These are phyloP conservation scores for Neodontobutis hainanensis DNA, from an alignment of 2,113 vertebrate genomes.

Conservation along the genomic window DNA sequence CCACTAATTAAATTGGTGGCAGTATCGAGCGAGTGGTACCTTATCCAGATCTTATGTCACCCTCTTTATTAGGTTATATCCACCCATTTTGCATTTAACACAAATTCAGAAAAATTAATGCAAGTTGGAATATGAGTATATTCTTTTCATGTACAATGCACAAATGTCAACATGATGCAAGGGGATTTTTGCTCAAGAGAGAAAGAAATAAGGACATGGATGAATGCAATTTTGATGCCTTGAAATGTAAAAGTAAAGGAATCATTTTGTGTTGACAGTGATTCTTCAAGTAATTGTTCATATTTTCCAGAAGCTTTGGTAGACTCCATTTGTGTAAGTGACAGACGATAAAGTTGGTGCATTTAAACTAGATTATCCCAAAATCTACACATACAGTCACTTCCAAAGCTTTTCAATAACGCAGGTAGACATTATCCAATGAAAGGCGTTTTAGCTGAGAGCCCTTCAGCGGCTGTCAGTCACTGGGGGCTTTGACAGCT, in stretches of 20 bases:
- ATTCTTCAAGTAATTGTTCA: not conserved
- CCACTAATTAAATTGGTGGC: too few relatives aligned
- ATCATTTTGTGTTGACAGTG: not conserved
- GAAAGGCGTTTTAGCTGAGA: slow-evolving; percentile 31
- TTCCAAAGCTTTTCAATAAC: slow-evolving; percentile 27
- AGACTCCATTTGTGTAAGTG: slow-evolving; percentile 12
- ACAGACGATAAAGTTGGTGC: not conserved
- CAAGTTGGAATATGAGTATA: too few relatives aligned
- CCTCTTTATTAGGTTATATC: too few relatives aligned
- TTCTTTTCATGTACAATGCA: too few relatives aligned
- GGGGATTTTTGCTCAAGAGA: too few relatives aligned
- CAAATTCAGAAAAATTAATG: too few relatives aligned
- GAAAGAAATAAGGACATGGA: not conserved
- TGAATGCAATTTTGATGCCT: not conserved
- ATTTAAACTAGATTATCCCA: slow-evolving; percentile 34
- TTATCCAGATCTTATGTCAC: too few relatives aligned
- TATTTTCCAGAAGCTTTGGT: not conserved
- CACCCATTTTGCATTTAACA: too few relatives aligned
- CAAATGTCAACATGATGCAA: too few relatives aligned
- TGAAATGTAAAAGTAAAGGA: not conserved
- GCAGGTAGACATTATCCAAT: slow-evolving; percentile 23
- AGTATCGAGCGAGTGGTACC: too few relatives aligned
- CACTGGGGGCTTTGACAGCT: slow-evolving; percentile 40
- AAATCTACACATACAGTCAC: slow-evolving; percentile 10
- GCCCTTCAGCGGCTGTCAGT: slow-evolving; percentile 28